Evolutionary conservation across 2,797 vertebrate species (phyloP).

Genomic region (Menidia menidia): DNA sequence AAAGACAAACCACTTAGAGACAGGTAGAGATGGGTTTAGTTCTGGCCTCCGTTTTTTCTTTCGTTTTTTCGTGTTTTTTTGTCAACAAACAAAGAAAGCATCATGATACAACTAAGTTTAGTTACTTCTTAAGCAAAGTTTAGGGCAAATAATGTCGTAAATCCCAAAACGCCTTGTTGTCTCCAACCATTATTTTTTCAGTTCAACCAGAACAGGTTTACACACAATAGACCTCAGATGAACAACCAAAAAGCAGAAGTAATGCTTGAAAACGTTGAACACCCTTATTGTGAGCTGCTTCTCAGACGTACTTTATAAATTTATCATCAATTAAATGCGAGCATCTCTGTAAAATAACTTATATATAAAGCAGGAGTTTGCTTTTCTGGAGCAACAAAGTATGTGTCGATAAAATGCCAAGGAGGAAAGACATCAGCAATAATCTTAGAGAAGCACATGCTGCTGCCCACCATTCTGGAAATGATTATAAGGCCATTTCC

Average conservation of each 20-base stretch:
- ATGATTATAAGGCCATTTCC: too few species aligned
- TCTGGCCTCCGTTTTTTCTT: too few species aligned
- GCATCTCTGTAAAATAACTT: not conserved
- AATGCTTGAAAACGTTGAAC: not conserved
- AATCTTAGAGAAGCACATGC: not conserved
- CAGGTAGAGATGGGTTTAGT: not conserved
- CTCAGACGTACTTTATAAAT: not conserved
- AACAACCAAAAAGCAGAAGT: not conserved
- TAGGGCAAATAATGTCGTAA: not conserved
- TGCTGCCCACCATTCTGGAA: too few species aligned
- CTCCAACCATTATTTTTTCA: not conserved
- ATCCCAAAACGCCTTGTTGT: too few species aligned
- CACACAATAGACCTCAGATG: not conserved
- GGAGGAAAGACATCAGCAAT: not conserved
- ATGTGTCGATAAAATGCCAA: not conserved
- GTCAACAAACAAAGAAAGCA: not conserved
- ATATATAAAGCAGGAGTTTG: not conserved
- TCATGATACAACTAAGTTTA: not conserved
- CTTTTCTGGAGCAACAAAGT: not conserved
- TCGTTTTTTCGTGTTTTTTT: too few species aligned
- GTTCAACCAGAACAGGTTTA: not conserved
- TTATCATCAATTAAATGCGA: not conserved
- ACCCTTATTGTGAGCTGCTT: not conserved
- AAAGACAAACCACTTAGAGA: not conserved
- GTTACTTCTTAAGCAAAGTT: too few species aligned